Conservation (phyloP, 2,113 vertebrate genomes). For the Rhinopithecus roxellana region DNA sequence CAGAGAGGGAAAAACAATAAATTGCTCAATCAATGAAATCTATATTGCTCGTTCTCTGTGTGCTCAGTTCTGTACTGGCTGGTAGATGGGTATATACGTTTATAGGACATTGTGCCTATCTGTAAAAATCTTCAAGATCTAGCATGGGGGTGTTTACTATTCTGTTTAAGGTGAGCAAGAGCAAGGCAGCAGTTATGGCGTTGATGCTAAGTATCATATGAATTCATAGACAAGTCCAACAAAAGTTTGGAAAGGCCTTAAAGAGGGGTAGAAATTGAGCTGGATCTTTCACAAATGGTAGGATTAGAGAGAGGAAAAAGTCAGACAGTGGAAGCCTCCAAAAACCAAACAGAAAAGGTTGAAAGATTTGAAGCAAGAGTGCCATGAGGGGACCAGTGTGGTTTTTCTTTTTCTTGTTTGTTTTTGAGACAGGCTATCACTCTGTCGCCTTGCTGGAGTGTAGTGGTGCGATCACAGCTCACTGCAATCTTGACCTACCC, state of each 20-base stretch:
- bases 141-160: background rate
- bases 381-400: background rate
- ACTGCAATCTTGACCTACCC: too few relatives aligned
- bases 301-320: background rate
- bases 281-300: background rate
- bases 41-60: background rate
- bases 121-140: background rate
- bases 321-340: background rate
- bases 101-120: background rate
- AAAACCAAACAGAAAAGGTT: background rate
- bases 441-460: too few relatives aligned
- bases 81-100: background rate
- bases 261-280: background rate
- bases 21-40: background rate
- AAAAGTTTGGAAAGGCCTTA: background rate
- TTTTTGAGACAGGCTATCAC: too few relatives aligned
- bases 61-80: background rate
- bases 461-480: too few relatives aligned
- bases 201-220: background rate
- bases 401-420: background rate
- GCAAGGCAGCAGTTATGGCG: background rate
- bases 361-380: background rate
- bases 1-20: background rate
- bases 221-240: background rate
- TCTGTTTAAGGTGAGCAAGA: background rate